These are phyloP conservation scores for Drosophila mimica DNA, from an alignment of 2,888 invertebrate species.

Conservation along the genomic window DNA sequence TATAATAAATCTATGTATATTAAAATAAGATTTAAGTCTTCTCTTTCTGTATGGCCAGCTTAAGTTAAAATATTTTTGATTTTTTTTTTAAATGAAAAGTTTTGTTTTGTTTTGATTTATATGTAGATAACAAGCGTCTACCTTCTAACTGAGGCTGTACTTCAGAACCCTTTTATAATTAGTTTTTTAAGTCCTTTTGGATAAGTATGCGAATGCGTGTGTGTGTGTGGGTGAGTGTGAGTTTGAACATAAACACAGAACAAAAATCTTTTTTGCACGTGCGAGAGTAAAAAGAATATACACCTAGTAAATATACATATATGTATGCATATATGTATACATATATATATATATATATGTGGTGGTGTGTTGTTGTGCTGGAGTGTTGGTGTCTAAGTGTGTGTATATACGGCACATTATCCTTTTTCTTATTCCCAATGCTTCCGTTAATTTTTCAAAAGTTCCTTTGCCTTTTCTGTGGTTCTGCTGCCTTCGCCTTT, in stretches of 20 bases:
- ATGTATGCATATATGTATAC: background rate
- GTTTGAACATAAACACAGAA: background rate
- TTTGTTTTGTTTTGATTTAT: background rate
- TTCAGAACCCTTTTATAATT: slow-evolving; percentile 11
- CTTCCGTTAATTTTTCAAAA: slow-evolving; percentile 70
- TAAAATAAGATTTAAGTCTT: background rate
- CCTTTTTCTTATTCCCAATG: slow-evolving; percentile 69
- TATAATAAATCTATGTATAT: background rate
- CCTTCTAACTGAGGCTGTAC: background rate
- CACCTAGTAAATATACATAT: background rate
- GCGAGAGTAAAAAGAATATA: slow-evolving; percentile 7
- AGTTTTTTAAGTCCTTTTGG: slow-evolving; percentile 14
- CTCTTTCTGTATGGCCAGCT: background rate
- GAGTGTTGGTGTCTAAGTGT: slow-evolving; percentile 3
- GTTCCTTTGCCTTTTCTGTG: slow-evolving; percentile 58
- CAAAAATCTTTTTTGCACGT: slow-evolving; percentile 10
- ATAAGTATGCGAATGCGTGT: background rate
- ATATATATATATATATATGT: background rate
- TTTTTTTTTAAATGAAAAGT: background rate
- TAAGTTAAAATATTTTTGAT: background rate
- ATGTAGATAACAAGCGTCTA: background rate
- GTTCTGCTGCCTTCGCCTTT: slow-evolving; percentile 40
- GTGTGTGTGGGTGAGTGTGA: background rate
- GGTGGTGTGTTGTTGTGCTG: background rate
- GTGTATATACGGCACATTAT: slow-evolving; percentile 41